These are phyloP conservation scores for Oncorhynchus mykiss DNA, from an alignment of 2,113 vertebrate genomes.

Conservation along the genomic window DNA sequence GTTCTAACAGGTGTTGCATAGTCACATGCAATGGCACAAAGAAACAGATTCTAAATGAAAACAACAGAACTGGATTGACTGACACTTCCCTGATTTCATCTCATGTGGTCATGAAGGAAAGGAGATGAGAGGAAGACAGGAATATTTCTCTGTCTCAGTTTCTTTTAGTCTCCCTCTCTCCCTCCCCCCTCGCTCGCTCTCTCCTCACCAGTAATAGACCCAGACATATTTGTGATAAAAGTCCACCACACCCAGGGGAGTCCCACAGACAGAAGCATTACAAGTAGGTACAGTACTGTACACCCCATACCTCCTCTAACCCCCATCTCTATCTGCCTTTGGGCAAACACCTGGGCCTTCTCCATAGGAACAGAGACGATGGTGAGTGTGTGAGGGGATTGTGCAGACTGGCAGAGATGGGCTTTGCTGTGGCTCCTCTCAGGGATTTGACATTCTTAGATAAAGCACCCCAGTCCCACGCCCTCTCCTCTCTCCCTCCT, in stretches of 20 bases:
- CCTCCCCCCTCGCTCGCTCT: too few relatives aligned
- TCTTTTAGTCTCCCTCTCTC: too few relatives aligned
- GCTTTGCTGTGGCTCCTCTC: constrained; percentile 22
- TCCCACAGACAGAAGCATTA: constrained; percentile 53
- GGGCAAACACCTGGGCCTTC: constrained; percentile 50
- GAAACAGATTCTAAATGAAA: too few relatives aligned
- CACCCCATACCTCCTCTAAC: constrained; percentile 7
- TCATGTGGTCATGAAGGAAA: background rate
- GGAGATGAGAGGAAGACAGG: background rate
- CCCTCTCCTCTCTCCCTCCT: too few relatives aligned
- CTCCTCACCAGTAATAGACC: constrained; percentile 16
- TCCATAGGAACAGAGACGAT: background rate
- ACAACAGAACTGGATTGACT: background rate
- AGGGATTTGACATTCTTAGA: background rate
- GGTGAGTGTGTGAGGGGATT: constrained; percentile 19
- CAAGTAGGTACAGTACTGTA: constrained; percentile 51
- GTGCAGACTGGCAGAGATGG: constrained; percentile 8
- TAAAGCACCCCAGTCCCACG: background rate
- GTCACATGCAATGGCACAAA: too few relatives aligned
- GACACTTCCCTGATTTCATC: background rate
- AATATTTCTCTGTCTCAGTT: background rate
- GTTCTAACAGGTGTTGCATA: too few relatives aligned
- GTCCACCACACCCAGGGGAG: constrained; percentile 60
- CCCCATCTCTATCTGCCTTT: constrained; percentile 29
- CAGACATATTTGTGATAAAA: constrained; percentile 43